Conservation (phyloP, 2,113 vertebrate species). For the Abramis brama region DNA sequence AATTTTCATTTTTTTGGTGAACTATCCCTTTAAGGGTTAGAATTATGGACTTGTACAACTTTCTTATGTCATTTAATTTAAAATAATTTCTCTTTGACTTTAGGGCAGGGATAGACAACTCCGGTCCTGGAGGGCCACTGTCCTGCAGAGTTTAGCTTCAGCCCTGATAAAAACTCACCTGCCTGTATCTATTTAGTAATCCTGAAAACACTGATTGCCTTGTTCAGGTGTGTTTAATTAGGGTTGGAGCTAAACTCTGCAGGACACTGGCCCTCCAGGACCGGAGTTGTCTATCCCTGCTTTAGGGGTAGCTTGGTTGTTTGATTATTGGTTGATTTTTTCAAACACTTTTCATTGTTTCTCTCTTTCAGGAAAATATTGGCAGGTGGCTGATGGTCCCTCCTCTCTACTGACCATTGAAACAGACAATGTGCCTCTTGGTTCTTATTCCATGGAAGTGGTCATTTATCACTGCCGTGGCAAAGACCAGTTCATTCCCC, state of each 20-base stretch:
- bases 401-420: slow-evolving; percentile 81
- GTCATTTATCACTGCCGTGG: slow-evolving; percentile 89
- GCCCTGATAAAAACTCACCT: too few relatives aligned
- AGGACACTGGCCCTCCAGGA: too few relatives aligned
- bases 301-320: not conserved
- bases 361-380: slow-evolving; percentile 81
- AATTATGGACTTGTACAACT: not conserved
- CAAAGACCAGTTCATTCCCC: slow-evolving; percentile 83
- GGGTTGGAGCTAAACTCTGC: too few relatives aligned
- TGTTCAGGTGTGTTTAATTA: too few relatives aligned
- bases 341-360: not conserved
- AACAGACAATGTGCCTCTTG: slow-evolving; percentile 79
- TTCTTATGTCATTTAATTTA: not conserved
- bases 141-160: too few relatives aligned
- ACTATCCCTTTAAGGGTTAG: not conserved
- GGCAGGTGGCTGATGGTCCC: slow-evolving; percentile 89
- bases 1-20: too few relatives aligned
- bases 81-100: not conserved
- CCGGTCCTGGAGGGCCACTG: too few relatives aligned
- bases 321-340: not conserved
- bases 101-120: too few relatives aligned
- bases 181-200: too few relatives aligned
- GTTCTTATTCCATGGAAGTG: slow-evolving; percentile 90
- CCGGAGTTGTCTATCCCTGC: too few relatives aligned
- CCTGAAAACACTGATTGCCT: too few relatives aligned